A percentile compares a stretch with the other conserved stretches of the same genome.
These are phyloP conservation scores for Chalcosyrphus nemorum DNA, from an alignment of 2,888 invertebrate species.

Conservation along the genomic window DNA sequence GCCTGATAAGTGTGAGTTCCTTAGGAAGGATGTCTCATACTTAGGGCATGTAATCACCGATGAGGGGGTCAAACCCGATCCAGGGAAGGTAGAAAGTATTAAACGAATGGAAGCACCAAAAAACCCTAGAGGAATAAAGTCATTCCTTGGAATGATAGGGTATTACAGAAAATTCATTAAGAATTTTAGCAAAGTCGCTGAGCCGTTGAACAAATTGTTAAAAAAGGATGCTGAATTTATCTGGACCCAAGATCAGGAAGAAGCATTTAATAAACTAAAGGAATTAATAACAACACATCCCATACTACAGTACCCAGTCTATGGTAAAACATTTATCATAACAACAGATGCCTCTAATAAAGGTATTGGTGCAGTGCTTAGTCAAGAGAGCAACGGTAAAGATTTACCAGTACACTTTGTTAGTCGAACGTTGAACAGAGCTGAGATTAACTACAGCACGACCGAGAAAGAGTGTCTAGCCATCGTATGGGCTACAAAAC, in stretches of 20 bases:
- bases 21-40: neutral
- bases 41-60: neutral
- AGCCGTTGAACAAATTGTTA: neutral
- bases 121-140: neutral
- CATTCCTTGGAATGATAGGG: neutral
- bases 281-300: neutral
- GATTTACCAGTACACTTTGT: conserved; percentile 42
- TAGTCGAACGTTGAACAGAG: conserved; percentile 24
- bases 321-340: neutral
- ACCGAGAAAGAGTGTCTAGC: conserved; percentile 29
- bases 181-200: neutral
- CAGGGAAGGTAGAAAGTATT: neutral
- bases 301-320: neutral
- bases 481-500: neutral
- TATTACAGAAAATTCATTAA: neutral
- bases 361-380: conserved; percentile 27
- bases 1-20: neutral
- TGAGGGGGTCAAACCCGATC: neutral
- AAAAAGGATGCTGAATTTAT: neutral
- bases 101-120: neutral
- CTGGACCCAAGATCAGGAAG: neutral
- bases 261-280: neutral
- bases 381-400: neutral
- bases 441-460: conserved; percentile 54
- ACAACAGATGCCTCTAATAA: conserved; percentile 45